A percentile compares a stretch with the other conserved stretches of the same genome.
phyloP scores from a whole-genome alignment of 2,888 invertebrate species.

The Halocaridina rubra region DNA sequence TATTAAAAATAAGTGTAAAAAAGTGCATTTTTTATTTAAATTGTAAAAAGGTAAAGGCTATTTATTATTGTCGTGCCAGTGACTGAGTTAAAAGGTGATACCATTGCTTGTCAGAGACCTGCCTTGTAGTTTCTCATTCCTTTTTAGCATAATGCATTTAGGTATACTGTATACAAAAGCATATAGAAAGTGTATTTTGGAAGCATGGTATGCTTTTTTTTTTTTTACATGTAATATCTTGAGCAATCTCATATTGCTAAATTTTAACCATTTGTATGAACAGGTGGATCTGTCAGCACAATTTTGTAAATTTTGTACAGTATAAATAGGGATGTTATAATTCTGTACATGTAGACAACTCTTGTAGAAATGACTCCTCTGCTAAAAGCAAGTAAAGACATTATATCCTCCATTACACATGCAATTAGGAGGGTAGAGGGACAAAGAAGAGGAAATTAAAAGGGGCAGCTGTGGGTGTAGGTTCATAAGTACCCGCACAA shows the following conservation, averaged over 20 bases:
- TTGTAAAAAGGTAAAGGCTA: neutral
- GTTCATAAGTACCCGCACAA: neutral
- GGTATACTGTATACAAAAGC: conserved; percentile 42
- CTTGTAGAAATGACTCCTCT: conserved; percentile 37
- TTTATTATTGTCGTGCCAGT: conserved; percentile 48
- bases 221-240: too few species aligned
- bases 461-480: conserved; percentile 49
- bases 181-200: too few species aligned
- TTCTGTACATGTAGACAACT: conserved; percentile 58
- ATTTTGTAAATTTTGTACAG: conserved; percentile 60
- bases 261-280: conserved; percentile 34
- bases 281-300: conserved; percentile 55
- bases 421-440: too few species aligned
- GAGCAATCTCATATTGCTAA: conserved; percentile 52
- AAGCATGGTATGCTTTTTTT: too few species aligned
- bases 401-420: conserved; percentile 52
- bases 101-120: conserved; percentile 46
- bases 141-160: conserved; percentile 43
- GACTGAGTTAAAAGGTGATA: conserved; percentile 40
- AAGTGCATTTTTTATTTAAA: conserved; percentile 43
- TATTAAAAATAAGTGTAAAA: too few species aligned
- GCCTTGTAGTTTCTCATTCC: conserved; percentile 37
- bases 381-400: conserved; percentile 59
- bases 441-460: neutral
- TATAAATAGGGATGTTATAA: conserved; percentile 39